Conservation (phyloP, 2,888 invertebrate species). For the Nezara viridula region DNA sequence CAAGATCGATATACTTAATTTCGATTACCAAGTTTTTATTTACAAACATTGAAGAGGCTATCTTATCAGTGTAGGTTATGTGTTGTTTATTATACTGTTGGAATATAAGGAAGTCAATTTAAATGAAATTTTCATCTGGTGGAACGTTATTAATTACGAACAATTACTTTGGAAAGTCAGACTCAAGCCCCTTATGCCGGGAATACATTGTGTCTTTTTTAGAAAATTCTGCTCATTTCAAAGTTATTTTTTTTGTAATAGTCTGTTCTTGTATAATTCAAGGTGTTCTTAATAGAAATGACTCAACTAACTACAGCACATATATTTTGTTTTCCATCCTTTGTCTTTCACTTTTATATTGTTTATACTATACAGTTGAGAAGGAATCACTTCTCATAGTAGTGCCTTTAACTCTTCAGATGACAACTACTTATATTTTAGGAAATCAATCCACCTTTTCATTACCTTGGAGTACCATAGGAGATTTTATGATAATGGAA, state of each 20-base stretch:
- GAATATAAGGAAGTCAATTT: not conserved
- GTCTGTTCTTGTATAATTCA: not conserved
- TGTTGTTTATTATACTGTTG: not conserved
- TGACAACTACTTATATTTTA: slow-evolving; percentile 53
- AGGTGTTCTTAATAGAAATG: slow-evolving; percentile 2
- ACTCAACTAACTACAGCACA: not conserved
- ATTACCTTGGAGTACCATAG: slow-evolving; percentile 49
- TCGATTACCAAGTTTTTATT: not conserved
- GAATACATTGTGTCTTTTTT: slow-evolving; percentile 26
- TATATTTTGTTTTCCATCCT: not conserved
- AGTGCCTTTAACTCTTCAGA: slow-evolving; percentile 55
- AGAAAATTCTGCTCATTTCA: not conserved
- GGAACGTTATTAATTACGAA: slow-evolving; percentile 20
- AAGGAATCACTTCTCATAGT: slow-evolving; percentile 53
- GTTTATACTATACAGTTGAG: slow-evolving; percentile 45
- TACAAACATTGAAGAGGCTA: not conserved
- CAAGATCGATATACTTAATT: not conserved
- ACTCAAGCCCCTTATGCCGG: not conserved
- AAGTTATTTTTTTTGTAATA: slow-evolving; percentile 5
- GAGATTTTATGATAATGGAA: slow-evolving; percentile 57
- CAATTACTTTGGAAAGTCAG: slow-evolving; percentile 3
- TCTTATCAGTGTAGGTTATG: slow-evolving; percentile 3
- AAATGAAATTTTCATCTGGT: slow-evolving; percentile 53
- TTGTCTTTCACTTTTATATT: slow-evolving; percentile 6
- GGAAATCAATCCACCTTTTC: slow-evolving; percentile 50